Percentiles rank a stretch among this genome's conserved stretches.
phyloP scores from a whole-genome alignment of 2,888 invertebrate genomes.

The Nebria brevicollis region DNA sequence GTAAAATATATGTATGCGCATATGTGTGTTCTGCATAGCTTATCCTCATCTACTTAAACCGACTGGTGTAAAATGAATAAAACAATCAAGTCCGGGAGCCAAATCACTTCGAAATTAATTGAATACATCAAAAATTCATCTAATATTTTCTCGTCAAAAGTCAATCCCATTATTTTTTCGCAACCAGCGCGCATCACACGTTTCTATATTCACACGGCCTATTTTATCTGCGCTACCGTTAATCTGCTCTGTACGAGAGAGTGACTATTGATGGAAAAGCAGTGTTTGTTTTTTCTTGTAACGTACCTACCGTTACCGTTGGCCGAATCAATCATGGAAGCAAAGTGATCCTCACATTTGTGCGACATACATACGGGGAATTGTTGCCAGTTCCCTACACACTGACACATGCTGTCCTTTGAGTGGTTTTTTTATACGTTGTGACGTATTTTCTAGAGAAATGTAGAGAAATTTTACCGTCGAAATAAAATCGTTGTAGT shows the following conservation, averaged over 20 bases:
- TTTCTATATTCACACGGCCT: not conserved
- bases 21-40: not conserved
- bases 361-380: slow-evolving; percentile 23
- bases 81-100: slow-evolving; percentile 8
- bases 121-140: slow-evolving; percentile 29
- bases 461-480: too few relatives aligned
- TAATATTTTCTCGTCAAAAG: slow-evolving; percentile 35
- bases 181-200: not conserved
- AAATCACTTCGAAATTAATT: slow-evolving; percentile 23
- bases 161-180: not conserved
- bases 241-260: slow-evolving; percentile 34
- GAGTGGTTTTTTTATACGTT: not conserved
- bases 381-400: slow-evolving; percentile 19
- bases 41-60: not conserved
- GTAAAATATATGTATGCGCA: not conserved
- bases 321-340: slow-evolving; percentile 42
- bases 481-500: too few relatives aligned
- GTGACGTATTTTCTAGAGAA: not conserved
- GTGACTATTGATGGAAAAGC: slow-evolving; percentile 43
- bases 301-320: slow-evolving; percentile 3
- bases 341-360: slow-evolving; percentile 43
- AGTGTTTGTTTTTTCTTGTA: slow-evolving; percentile 42
- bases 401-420: slow-evolving; percentile 20
- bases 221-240: slow-evolving; percentile 3
- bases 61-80: slow-evolving; percentile 2